These are phyloP conservation scores for Odontocerum albicorne DNA, from an alignment of 2,888 invertebrate species.

Conservation along the genomic window DNA sequence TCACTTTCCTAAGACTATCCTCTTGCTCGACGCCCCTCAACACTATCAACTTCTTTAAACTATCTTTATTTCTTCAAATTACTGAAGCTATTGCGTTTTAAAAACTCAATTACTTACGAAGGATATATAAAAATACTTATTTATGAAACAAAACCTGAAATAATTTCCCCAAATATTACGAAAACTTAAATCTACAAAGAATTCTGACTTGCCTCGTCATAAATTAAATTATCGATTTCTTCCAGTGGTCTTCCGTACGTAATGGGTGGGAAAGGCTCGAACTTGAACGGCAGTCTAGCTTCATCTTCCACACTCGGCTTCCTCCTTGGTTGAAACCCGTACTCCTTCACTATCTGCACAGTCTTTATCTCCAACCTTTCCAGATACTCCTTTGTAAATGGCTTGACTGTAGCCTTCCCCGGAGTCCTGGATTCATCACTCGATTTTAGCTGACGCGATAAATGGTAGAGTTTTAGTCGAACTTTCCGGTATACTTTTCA, in stretches of 20 bases:
- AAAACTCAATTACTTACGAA: too few relatives aligned
- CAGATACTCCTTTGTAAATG: constrained; percentile 85
- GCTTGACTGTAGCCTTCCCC: constrained; percentile 52
- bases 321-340: constrained; percentile 85
- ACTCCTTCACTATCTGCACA: constrained; percentile 84
- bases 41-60: too few relatives aligned
- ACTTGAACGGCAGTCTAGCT: constrained; percentile 82
- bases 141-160: too few relatives aligned
- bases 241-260: constrained; percentile 90
- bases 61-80: too few relatives aligned
- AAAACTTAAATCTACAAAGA: background rate
- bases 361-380: constrained; percentile 81
- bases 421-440: constrained; percentile 44
- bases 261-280: constrained; percentile 85
- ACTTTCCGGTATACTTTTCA: constrained; percentile 25
- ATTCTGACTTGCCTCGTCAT: constrained; percentile 81
- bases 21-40: too few relatives aligned
- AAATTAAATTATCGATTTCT: constrained; percentile 94
- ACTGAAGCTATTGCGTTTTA: too few relatives aligned
- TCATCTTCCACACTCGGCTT: constrained; percentile 90
- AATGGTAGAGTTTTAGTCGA: constrained; percentile 31
- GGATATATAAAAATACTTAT: too few relatives aligned
- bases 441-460: constrained; percentile 29
- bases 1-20: too few relatives aligned
- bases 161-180: too few relatives aligned